These are phyloP conservation scores for Archocentrus centrarchus DNA, from an alignment of 2,113 vertebrate genomes.

Conservation along the genomic window DNA sequence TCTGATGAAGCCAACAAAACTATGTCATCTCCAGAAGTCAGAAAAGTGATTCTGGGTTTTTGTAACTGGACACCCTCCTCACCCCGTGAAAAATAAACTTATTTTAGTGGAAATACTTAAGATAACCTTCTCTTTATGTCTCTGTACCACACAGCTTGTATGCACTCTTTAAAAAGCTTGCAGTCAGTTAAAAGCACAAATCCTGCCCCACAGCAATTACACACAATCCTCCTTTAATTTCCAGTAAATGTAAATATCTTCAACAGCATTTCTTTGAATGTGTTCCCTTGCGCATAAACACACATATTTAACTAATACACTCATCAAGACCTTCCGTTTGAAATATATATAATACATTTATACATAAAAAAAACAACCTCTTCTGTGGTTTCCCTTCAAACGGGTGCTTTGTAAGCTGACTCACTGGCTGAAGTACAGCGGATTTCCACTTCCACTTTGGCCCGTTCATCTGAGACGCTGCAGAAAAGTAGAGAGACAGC, in stretches of 20 bases:
- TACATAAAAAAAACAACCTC: conserved; percentile 65
- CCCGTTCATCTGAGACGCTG: conserved; percentile 50
- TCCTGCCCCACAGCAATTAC: conserved; percentile 41
- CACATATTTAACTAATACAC: conserved; percentile 70
- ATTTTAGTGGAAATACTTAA: conserved; percentile 11
- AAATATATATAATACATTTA: conserved; percentile 22
- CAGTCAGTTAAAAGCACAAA: conserved; percentile 28
- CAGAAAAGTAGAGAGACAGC: conserved; percentile 49
- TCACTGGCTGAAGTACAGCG: conserved; percentile 69
- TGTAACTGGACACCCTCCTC: background rate
- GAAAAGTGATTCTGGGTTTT: background rate
- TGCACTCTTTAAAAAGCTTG: conserved; percentile 21
- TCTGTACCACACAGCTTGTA: background rate
- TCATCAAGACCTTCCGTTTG: conserved; percentile 72
- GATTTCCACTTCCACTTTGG: conserved; percentile 80
- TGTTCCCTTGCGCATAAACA: conserved; percentile 51
- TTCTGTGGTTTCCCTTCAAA: conserved; percentile 73
- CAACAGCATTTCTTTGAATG: conserved; percentile 49
- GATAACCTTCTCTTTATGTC: background rate
- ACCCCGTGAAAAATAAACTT: conserved; percentile 13
- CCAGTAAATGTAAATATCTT: conserved; percentile 75
- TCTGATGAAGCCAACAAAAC: background rate
- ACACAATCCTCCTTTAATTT: conserved; percentile 61
- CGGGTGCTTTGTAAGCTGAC: conserved; percentile 63
- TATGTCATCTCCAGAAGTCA: background rate